phyloP scores from a whole-genome alignment of 2,797 vertebrate species.

The Gobio occitaniae region DNA sequence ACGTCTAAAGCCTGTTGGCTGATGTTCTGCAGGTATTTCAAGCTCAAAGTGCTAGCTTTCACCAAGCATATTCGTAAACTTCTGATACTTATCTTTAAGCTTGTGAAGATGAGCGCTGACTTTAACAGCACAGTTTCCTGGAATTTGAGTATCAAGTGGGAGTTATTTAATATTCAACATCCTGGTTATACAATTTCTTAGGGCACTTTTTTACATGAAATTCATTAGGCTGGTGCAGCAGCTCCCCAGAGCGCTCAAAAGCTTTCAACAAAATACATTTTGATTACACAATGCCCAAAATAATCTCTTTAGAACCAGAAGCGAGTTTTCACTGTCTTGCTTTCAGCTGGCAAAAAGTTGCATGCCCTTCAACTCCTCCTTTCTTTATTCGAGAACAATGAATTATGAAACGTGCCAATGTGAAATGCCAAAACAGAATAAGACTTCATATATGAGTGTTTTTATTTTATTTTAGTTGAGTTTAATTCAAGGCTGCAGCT shows the following conservation, averaged over 20 bases:
- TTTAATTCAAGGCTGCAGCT: constrained; percentile 4
- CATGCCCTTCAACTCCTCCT: constrained; percentile 12
- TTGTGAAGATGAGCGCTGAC: background rate
- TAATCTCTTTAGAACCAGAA: constrained; percentile 43
- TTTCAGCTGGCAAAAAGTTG: constrained; percentile 40
- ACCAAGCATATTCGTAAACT: background rate
- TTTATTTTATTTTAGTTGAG: background rate
- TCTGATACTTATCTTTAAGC: constrained; percentile 4
- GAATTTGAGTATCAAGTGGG: constrained; percentile 35
- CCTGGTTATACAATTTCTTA: constrained; percentile 40
- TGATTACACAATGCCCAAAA: constrained; percentile 47
- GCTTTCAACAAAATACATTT: constrained; percentile 50
- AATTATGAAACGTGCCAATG: constrained; percentile 6
- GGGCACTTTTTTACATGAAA: constrained; percentile 39
- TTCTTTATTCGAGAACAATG: constrained; percentile 33
- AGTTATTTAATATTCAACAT: constrained; percentile 49
- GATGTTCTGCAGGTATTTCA: constrained; percentile 21
- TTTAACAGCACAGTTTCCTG: constrained; percentile 21
- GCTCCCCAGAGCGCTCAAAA: constrained; percentile 20
- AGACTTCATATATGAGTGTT: background rate
- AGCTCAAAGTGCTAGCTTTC: background rate
- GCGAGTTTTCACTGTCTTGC: constrained; percentile 24
- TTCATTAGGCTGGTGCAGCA: constrained; percentile 42
- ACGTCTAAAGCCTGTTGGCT: background rate
- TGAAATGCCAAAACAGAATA: background rate